Conservation (phyloP, 1,140 invertebrate genomes). For the Camponotus floridanus region DNA sequence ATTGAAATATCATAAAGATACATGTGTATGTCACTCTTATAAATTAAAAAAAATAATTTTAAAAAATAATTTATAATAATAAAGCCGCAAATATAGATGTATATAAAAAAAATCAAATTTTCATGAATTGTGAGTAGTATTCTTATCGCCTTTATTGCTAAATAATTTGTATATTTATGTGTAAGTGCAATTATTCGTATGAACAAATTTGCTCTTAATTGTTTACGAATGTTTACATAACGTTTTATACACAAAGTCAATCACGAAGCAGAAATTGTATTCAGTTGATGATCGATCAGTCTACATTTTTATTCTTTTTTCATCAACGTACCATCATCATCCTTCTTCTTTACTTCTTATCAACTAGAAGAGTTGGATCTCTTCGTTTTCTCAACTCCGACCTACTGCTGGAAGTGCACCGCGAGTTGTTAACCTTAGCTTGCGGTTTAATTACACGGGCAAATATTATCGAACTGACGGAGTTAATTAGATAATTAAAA, state of each 20-base stretch:
- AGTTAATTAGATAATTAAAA: constrained; percentile 83
- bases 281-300: constrained; percentile 31
- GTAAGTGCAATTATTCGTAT: neutral
- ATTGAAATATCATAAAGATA: neutral
- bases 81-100: neutral
- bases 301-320: neutral
- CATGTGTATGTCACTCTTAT: neutral
- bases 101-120: neutral
- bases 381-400: constrained; percentile 55
- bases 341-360: neutral
- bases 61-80: constrained; percentile 20
- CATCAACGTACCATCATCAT: neutral
- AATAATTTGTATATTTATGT: neutral
- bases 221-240: neutral
- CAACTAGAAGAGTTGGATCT: constrained; percentile 37
- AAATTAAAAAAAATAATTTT: neutral
- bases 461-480: constrained; percentile 81
- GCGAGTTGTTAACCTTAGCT: constrained; percentile 73
- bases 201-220: neutral
- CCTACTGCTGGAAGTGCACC: constrained; percentile 67
- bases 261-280: constrained; percentile 22
- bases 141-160: neutral
- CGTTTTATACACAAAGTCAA: neutral
- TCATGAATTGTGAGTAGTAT: neutral
- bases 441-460: constrained; percentile 79